Evolutionary conservation across 2,797 vertebrate species (phyloP).

Genomic region (Bufotes viridis): DNA sequence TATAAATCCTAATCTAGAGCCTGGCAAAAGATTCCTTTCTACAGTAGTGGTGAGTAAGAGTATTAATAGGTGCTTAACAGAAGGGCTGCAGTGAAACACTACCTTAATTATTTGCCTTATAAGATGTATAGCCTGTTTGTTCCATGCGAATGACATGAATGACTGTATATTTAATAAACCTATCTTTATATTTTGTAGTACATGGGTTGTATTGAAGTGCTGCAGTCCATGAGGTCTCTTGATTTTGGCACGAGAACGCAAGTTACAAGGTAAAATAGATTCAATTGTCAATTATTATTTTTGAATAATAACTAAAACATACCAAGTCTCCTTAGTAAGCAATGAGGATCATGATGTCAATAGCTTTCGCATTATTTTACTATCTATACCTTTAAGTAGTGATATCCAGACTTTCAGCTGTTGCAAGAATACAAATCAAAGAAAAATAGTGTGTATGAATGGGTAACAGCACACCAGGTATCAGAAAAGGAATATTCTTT

Average conservation of each 20-base stretch:
- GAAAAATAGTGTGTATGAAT: not conserved
- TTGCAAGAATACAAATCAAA: no score
- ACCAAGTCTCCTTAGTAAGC: not conserved
- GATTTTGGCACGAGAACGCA: conserved; percentile 90
- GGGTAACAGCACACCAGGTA: not conserved
- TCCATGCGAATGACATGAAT: not conserved
- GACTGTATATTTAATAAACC: not conserved
- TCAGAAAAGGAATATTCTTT: no score
- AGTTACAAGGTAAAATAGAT: conserved; percentile 86
- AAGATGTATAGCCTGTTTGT: not conserved
- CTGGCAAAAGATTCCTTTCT: not conserved
- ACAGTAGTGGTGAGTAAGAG: not conserved
- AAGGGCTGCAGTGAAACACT: not conserved
- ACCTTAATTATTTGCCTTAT: not conserved
- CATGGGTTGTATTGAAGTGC: conserved; percentile 91
- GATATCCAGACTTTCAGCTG: no score
- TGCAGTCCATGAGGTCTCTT: conserved; percentile 92
- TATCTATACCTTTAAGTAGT: not conserved
- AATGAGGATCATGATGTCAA: not conserved
- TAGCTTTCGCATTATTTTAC: not conserved
- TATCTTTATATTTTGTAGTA: conserved; percentile 77
- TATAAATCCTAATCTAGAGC: not conserved
- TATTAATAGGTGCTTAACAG: not conserved
- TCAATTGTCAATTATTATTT: not conserved
- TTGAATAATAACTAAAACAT: not conserved